Conservation (phyloP, 2,888 invertebrate genomes). For the Drosophila rellima region DNA sequence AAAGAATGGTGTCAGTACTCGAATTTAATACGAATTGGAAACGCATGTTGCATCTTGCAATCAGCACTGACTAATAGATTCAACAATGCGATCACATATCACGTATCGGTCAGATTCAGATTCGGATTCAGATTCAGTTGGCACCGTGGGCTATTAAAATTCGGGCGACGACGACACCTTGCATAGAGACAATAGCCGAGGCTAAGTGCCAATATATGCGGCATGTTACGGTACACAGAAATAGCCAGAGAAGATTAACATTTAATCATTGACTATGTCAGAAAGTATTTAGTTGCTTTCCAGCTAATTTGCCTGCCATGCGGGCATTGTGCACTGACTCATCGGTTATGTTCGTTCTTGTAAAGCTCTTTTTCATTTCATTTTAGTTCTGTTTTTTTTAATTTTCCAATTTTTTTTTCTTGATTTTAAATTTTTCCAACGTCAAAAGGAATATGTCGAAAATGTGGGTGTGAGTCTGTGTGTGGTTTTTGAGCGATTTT, state of each 20-base stretch:
- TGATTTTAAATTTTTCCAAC: conserved; percentile 43
- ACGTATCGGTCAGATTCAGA: background rate
- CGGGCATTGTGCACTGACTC: conserved; percentile 36
- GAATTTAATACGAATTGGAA: conserved; percentile 10
- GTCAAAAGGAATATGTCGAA: conserved; percentile 36
- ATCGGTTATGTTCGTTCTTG: conserved; percentile 16
- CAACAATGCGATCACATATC: conserved; percentile 43
- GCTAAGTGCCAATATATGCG: conserved; percentile 48
- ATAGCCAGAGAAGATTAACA: conserved; percentile 23
- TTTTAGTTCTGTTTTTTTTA: background rate
- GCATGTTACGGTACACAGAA: conserved; percentile 11
- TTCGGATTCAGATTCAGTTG: conserved; percentile 13
- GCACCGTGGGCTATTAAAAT: conserved; percentile 49
- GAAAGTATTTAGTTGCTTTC: conserved; percentile 15
- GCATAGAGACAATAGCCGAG: conserved; percentile 27
- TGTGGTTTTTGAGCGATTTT: conserved; percentile 18
- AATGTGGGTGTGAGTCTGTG: conserved; percentile 1
- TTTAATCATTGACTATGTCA: conserved; percentile 29
- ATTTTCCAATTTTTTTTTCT: conserved; percentile 15
- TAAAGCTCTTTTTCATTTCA: conserved; percentile 3
- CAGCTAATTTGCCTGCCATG: conserved; percentile 47
- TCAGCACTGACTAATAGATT: conserved; percentile 36
- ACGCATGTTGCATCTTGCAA: conserved; percentile 18
- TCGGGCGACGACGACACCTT: conserved; percentile 16
- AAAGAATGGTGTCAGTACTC: conserved; percentile 17